Percentiles rank a stretch among this genome's conserved stretches.
Conservation (phyloP, 2,888 invertebrate species). For the Apotomis betuletana region DNA sequence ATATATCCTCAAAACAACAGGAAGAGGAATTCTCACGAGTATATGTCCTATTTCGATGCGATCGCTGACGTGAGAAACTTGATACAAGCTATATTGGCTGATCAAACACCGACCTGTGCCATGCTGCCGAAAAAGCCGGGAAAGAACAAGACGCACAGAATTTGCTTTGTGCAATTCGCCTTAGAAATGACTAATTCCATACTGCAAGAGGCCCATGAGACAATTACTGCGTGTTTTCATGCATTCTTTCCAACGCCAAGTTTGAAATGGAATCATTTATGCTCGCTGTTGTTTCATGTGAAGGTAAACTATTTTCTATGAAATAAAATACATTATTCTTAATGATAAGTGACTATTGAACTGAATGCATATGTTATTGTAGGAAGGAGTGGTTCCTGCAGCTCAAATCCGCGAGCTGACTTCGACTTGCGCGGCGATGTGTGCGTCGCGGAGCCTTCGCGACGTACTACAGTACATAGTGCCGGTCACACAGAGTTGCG, state of each 20-base stretch:
- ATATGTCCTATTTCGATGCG: constrained; percentile 91
- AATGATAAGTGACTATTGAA: not conserved
- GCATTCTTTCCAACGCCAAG: constrained; percentile 97
- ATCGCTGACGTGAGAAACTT: constrained; percentile 93
- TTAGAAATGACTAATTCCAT: constrained; percentile 88
- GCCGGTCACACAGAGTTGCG: constrained; percentile 65
- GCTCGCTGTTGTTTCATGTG: constrained; percentile 88
- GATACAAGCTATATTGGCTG: constrained; percentile 92
- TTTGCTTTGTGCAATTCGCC: constrained; percentile 76
- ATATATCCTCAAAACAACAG: constrained; percentile 91
- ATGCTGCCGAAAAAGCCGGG: constrained; percentile 67
- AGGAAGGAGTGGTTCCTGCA: constrained; percentile 69
- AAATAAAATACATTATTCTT: not conserved
- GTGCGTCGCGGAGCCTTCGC: constrained; percentile 81
- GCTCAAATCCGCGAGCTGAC: constrained; percentile 67
- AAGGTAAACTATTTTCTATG: constrained; percentile 74
- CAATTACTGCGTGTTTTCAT: constrained; percentile 96
- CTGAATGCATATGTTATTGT: constrained; percentile 26
- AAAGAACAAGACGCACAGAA: constrained; percentile 71
- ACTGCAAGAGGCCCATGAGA: constrained; percentile 94
- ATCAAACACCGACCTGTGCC: constrained; percentile 77
- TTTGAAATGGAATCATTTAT: constrained; percentile 96
- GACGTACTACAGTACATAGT: constrained; percentile 74
- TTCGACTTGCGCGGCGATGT: constrained; percentile 93
- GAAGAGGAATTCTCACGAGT: constrained; percentile 83